phyloP scores from a whole-genome alignment of 2,888 invertebrate species.

The Sesamia inferens region DNA sequence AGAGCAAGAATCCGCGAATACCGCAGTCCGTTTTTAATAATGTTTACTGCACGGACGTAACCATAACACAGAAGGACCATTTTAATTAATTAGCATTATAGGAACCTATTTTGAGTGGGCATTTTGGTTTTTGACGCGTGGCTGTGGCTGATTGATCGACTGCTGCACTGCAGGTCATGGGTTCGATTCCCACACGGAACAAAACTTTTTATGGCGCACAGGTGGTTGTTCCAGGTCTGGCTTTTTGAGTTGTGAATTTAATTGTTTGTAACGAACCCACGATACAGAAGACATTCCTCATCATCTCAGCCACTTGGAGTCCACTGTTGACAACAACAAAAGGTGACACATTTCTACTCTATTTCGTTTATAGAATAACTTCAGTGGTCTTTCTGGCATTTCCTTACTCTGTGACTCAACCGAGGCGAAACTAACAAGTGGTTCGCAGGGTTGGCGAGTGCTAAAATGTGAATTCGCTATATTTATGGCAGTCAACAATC shows the following conservation, averaged over 20 bases:
- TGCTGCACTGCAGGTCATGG: too few relatives aligned
- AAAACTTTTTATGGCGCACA: too few relatives aligned
- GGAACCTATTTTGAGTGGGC: too few relatives aligned
- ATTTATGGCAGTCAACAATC: constrained; percentile 23
- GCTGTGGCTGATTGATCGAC: too few relatives aligned
- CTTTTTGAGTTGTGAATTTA: too few relatives aligned
- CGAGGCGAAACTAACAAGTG: constrained; percentile 53
- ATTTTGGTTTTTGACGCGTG: too few relatives aligned
- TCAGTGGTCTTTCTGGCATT: constrained; percentile 20
- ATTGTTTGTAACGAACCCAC: too few relatives aligned
- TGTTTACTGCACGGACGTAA: constrained; percentile 66
- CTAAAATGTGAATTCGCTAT: constrained; percentile 36
- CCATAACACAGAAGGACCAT: constrained; percentile 26
- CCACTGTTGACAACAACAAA: too few relatives aligned
- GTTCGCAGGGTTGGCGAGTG: constrained; percentile 31
- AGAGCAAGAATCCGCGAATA: constrained; percentile 40
- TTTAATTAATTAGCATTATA: not conserved
- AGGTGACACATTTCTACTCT: not conserved
- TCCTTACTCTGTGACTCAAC: constrained; percentile 8
- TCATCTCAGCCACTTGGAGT: too few relatives aligned
- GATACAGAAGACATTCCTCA: too few relatives aligned
- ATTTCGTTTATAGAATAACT: not conserved
- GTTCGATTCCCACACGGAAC: too few relatives aligned
- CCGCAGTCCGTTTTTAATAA: constrained; percentile 69
- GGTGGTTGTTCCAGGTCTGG: too few relatives aligned